These are phyloP conservation scores for Morone chrysops DNA, from an alignment of 2,113 vertebrate species.

Conservation along the genomic window DNA sequence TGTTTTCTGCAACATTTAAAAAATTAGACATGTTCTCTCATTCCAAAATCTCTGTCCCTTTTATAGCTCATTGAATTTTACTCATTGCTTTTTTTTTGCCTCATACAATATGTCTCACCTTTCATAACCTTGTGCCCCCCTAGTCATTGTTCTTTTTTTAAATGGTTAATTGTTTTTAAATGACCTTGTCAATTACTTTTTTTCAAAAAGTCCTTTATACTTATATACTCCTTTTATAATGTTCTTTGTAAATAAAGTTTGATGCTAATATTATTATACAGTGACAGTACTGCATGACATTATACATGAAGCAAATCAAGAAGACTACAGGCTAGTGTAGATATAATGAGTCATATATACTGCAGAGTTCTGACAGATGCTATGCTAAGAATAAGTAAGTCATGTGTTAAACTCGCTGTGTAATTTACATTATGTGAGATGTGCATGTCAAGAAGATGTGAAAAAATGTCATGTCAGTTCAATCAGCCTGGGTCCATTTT, in stretches of 20 bases:
- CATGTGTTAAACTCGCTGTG: not conserved
- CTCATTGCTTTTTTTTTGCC: not conserved
- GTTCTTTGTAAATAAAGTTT: not conserved
- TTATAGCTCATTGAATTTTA: not conserved
- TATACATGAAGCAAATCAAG: not conserved
- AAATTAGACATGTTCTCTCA: not conserved
- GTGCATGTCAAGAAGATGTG: not conserved
- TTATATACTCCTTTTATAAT: not conserved
- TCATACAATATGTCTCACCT: not conserved
- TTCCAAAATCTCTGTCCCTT: not conserved
- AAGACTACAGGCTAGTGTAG: not conserved
- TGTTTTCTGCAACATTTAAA: conserved; percentile 1
- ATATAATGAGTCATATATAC: not conserved
- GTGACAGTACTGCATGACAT: not conserved
- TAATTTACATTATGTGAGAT: not conserved
- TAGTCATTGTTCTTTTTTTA: not conserved
- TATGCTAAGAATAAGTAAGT: not conserved
- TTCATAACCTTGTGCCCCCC: not conserved
- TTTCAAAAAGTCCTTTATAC: not conserved
- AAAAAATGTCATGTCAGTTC: not conserved
- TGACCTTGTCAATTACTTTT: not conserved
- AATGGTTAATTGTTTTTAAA: not conserved
- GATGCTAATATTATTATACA: not conserved
- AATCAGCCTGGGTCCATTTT: not conserved
- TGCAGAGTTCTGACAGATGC: not conserved